Percentiles rank a stretch among this genome's conserved stretches.
phyloP scores from a whole-genome alignment of 2,888 invertebrate species.

The Andrena marginata region DNA sequence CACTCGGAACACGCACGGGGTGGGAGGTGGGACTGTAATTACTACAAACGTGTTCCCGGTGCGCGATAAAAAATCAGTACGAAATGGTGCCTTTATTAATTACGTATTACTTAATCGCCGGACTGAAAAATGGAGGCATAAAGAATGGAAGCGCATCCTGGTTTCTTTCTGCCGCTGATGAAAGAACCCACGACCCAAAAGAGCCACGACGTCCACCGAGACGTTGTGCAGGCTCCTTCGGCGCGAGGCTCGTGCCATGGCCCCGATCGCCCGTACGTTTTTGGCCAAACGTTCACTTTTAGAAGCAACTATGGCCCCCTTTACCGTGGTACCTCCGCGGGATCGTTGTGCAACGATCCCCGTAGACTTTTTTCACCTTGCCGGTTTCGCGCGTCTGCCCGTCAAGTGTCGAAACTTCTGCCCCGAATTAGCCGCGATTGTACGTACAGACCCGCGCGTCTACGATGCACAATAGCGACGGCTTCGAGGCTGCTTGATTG shows the following conservation, averaged over 20 bases:
- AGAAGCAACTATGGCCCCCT: conserved; percentile 57
- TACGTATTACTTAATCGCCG: conserved; percentile 71
- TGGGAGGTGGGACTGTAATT: conserved; percentile 57
- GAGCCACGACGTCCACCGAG: conserved; percentile 2
- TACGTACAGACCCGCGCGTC: conserved; percentile 34
- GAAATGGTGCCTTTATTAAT: conserved; percentile 72
- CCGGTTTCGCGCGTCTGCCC: conserved; percentile 4
- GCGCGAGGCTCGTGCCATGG: conserved; percentile 13
- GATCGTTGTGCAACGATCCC: conserved; percentile 52
- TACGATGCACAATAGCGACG: conserved; percentile 46
- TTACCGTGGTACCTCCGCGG: conserved; percentile 26
- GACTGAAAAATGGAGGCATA: conserved; percentile 25
- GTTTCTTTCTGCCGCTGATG: conserved; percentile 45
- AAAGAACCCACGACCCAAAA: conserved; percentile 38
- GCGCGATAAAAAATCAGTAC: conserved; percentile 65
- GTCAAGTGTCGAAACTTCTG: conserved; percentile 66
- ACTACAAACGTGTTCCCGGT: conserved; percentile 57
- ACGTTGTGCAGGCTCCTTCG: conserved; percentile 8
- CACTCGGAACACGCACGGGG: not conserved
- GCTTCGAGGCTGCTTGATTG: conserved; percentile 29
- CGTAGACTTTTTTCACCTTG: conserved; percentile 38
- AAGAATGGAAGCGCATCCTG: conserved; percentile 63
- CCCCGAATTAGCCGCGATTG: conserved; percentile 71
- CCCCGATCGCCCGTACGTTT: conserved; percentile 67
- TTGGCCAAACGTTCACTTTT: conserved; percentile 76